Evolutionary conservation across 2,113 vertebrate species (phyloP).

Genomic region (Irena cyanogastra): DNA sequence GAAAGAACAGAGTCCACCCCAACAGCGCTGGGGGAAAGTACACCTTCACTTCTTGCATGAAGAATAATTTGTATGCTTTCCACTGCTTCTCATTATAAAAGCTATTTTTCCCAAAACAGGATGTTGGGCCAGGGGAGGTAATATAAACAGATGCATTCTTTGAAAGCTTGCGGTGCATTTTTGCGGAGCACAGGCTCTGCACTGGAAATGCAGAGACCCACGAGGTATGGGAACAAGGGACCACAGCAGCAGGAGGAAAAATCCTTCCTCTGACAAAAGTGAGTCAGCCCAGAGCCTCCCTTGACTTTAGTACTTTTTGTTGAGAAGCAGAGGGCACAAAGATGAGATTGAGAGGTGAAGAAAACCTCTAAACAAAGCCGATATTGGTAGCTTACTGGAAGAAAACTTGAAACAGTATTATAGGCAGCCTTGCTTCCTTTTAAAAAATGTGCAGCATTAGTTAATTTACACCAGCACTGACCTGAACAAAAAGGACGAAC

Average conservation of each 20-base stretch:
- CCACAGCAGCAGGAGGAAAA: not conserved
- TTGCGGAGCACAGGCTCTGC: not conserved
- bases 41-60: not conserved
- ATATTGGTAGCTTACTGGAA: not conserved
- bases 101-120: slow-evolving; percentile 19
- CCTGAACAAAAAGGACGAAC: not conserved
- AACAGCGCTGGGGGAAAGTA: not conserved
- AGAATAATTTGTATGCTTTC: not conserved
- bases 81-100: not conserved
- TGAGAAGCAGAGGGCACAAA: not conserved
- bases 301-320: not conserved
- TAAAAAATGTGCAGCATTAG: not conserved
- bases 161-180: not conserved
- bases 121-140: slow-evolving; percentile 16
- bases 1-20: not conserved
- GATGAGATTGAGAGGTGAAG: not conserved
- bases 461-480: not conserved
- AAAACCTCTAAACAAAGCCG: not conserved
- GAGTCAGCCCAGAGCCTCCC: not conserved
- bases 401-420: not conserved
- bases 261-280: not conserved
- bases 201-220: not conserved
- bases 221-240: not conserved
- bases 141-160: slow-evolving; percentile 30
- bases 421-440: not conserved